These are phyloP conservation scores for Brachyhypopomus occidentalis DNA, from an alignment of 2,113 vertebrate species.

Conservation along the genomic window DNA sequence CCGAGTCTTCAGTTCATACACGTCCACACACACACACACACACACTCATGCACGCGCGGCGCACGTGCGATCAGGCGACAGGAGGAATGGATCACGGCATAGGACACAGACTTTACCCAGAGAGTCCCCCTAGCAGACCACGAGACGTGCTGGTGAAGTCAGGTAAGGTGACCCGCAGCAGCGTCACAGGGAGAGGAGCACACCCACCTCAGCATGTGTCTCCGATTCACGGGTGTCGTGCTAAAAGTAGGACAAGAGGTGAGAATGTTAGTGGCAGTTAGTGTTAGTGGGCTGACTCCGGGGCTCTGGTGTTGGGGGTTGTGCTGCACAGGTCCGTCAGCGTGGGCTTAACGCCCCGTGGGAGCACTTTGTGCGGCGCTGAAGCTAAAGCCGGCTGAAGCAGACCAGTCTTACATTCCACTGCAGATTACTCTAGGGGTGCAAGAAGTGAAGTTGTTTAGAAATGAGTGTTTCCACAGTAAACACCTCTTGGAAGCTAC, in stretches of 20 bases:
- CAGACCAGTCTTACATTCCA: background rate
- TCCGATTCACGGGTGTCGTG: background rate
- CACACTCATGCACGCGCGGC: conserved; percentile 10
- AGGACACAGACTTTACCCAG: conserved; percentile 62
- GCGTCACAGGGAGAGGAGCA: background rate
- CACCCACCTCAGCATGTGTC: background rate
- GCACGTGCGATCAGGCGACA: conserved; percentile 15
- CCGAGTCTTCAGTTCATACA: background rate
- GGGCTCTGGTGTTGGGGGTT: too few relatives aligned
- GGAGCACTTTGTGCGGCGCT: background rate
- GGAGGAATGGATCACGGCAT: conserved; percentile 71
- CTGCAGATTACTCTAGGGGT: background rate
- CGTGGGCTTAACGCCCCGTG: background rate
- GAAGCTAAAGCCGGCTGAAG: background rate
- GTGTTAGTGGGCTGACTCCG: background rate
- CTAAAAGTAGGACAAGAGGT: background rate
- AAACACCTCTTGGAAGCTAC: too few relatives aligned
- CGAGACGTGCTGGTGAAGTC: conserved; percentile 79
- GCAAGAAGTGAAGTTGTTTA: background rate
- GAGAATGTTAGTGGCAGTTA: background rate
- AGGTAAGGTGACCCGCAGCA: conserved; percentile 71
- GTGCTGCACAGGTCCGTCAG: background rate
- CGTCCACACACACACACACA: conserved; percentile 5
- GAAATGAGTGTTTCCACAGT: background rate
- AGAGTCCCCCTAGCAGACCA: conserved; percentile 72